Percentiles rank a stretch among this genome's conserved stretches.
Evolutionary conservation across 1,140 invertebrate genomes (phyloP).

Genomic region (Cherax destructor): DNA sequence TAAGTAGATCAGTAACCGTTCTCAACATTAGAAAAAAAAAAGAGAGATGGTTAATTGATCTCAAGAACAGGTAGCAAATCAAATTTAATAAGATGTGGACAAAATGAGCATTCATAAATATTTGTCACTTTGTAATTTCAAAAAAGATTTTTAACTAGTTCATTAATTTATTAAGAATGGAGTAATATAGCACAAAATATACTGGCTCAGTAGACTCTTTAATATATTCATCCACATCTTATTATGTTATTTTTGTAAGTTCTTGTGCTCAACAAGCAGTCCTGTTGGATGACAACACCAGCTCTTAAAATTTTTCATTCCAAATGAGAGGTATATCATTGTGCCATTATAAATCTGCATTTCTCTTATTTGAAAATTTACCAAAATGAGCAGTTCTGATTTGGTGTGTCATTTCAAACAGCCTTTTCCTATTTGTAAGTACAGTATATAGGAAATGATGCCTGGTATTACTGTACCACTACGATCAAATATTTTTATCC

Average conservation of each 20-base stretch:
- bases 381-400: background rate
- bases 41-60: background rate
- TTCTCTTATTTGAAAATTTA: conserved; percentile 29
- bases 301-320: conserved; percentile 1
- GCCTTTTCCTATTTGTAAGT: conserved; percentile 26
- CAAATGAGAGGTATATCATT: conserved; percentile 40
- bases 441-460: conserved; percentile 22
- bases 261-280: conserved; percentile 4
- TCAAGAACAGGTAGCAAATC: background rate
- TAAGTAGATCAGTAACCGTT: background rate
- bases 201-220: no score
- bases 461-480: background rate
- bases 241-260: background rate
- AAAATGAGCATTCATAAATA: background rate
- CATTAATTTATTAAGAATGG: background rate
- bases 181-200: no score
- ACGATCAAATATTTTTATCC: conserved; percentile 10
- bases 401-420: conserved; percentile 24
- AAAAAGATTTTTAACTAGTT: background rate
- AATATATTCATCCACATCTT: background rate
- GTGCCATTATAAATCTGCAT: conserved; percentile 56
- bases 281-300: background rate
- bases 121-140: background rate
- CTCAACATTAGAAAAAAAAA: background rate
- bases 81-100: background rate